Base-by-base conservation (phyloP, 2,888 invertebrate genomes). In the Chrysolina haemoptera region DNA sequence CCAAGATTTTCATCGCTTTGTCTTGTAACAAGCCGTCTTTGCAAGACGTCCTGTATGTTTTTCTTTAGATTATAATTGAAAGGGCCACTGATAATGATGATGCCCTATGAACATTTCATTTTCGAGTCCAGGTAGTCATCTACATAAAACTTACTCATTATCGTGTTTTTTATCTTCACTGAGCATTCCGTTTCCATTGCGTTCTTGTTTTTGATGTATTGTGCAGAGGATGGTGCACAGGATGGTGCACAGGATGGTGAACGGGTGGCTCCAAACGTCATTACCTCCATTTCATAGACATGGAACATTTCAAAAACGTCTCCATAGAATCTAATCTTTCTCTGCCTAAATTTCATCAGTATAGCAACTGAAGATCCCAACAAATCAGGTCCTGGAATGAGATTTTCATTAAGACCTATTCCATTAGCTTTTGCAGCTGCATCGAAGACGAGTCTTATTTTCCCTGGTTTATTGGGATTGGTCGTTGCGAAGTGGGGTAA, bases 251-350 rank as follows among this genome's bases (percentile, higher is more conserved):
- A 27, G 27, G 27, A 27, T 27, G 27, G 27, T 27, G 27, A 27
- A 27, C 27, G 5, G 5, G 27, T 43, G 43, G 43, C 43, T 12
- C 43, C 43, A 43, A 43, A 43, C 12, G 43, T 14, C 43, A 43
- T 43, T 14, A 43, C 43, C 43, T 43, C 43, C 43, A 43, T 43
- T 43, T 43, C 43, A 43, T 43, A 43, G 1, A 65, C 65, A 16
- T 67, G 67, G 20, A 67, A 67, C 67, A 67, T 67, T 22, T 48
- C 67, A 46, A 0, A 11, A 12, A 67, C 18, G 35, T 50, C 67
- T 20, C 48, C 50, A 22, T 20, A 46, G 35, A 67, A 67, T 18
- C 16, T 2, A 27, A 64, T 41, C 41, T 64, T 14, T 9, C 14
- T 64, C 18, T 64, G 50, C 18, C 18, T 18, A 16, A 50, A 50